phyloP scores from a whole-genome alignment of 2,888 invertebrate species.

The Neelides folsomi region DNA sequence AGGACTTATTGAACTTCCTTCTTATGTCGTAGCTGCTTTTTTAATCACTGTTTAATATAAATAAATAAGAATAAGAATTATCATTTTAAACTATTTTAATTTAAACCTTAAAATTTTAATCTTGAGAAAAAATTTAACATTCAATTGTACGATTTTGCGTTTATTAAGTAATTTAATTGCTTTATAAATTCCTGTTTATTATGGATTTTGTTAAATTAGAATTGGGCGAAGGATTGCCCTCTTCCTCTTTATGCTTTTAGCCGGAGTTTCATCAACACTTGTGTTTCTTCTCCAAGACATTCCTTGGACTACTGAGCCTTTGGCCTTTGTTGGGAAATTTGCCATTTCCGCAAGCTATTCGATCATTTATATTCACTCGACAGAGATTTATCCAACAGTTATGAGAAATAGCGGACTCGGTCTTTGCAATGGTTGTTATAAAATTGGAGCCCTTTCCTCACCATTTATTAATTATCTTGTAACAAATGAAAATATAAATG shows the following conservation, averaged over 20 bases:
- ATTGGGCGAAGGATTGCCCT: slow-evolving; percentile 32
- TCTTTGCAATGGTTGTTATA: slow-evolving; percentile 33
- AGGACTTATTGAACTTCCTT: slow-evolving; percentile 35
- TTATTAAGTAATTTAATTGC: too few species aligned
- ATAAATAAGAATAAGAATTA: too few species aligned
- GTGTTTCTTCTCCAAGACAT: slow-evolving; percentile 17
- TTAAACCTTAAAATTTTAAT: too few species aligned
- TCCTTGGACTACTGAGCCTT: slow-evolving; percentile 9
- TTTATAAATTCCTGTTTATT: too few species aligned
- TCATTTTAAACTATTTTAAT: too few species aligned
- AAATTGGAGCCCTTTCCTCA: slow-evolving; percentile 34
- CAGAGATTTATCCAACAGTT: slow-evolving; percentile 42
- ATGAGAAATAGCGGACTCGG: slow-evolving; percentile 38
- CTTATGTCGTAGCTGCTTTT: slow-evolving; percentile 28
- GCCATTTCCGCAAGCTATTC: slow-evolving; percentile 41
- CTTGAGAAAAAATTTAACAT: too few species aligned
- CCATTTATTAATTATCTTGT: slow-evolving; percentile 27
- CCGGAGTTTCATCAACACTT: slow-evolving; percentile 25
- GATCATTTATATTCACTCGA: slow-evolving; percentile 39
- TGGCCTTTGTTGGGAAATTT: slow-evolving; percentile 38
- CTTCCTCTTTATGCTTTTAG: slow-evolving; percentile 27
- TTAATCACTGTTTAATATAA: slow-evolving; percentile 30
- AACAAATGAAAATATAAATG: background rate
- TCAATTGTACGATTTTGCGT: too few species aligned
- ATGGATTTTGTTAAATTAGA: slow-evolving; percentile 7